Evolutionary conservation across 1,140 invertebrate genomes (phyloP).

Genomic region (Drosophila lacteicornis): DNA sequence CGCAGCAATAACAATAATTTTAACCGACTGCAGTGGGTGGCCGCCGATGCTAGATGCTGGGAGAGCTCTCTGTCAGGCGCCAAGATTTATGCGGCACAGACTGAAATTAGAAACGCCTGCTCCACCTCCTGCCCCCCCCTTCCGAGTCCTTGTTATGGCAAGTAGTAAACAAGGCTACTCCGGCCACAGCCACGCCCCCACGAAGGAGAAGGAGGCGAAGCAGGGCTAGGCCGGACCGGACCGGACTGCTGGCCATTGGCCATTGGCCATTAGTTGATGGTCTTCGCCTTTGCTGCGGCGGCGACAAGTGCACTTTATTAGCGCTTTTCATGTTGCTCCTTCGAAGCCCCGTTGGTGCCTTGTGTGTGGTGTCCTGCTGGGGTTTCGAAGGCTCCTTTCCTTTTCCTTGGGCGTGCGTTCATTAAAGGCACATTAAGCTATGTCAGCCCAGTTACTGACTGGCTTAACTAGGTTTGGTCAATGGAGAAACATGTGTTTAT

Average conservation of each 20-base stretch:
- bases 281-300: slow-evolving; percentile 35
- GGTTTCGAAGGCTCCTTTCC: not conserved
- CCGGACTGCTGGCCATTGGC: slow-evolving; percentile 19
- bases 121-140: no score
- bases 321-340: slow-evolving; percentile 40
- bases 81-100: slow-evolving; percentile 70
- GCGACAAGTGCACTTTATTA: slow-evolving; percentile 76
- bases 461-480: no score
- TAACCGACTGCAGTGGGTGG: slow-evolving; percentile 51
- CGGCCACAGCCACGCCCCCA: not conserved
- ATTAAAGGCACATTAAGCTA: slow-evolving; percentile 66
- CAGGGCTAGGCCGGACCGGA: not conserved
- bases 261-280: slow-evolving; percentile 57
- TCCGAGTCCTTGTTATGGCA: slow-evolving; percentile 42
- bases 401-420: slow-evolving; percentile 48
- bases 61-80: slow-evolving; percentile 14
- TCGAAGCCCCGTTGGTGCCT: not conserved
- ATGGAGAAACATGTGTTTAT: no score
- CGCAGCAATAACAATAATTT: slow-evolving; percentile 73
- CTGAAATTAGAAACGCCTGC: slow-evolving; percentile 72
- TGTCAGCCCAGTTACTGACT: slow-evolving; percentile 2
- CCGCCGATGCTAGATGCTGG: not conserved
- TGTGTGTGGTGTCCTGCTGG: slow-evolving; percentile 12
- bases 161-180: slow-evolving; percentile 41
- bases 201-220: not conserved